phyloP scores from a whole-genome alignment of 2,113 vertebrate genomes.

The Entelurus aequoreus region DNA sequence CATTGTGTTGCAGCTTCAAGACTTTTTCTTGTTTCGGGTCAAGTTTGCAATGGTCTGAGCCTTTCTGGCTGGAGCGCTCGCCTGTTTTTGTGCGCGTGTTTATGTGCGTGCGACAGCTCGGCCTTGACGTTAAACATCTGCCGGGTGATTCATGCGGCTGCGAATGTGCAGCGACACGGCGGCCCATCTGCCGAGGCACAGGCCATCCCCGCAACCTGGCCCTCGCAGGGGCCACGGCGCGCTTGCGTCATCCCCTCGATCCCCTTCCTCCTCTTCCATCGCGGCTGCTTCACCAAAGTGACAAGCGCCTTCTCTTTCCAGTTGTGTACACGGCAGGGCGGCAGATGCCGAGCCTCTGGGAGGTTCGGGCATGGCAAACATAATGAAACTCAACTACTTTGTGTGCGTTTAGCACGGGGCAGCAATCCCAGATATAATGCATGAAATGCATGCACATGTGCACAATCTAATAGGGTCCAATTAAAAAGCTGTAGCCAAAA shows the following conservation, averaged over 20 bases:
- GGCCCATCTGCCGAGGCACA: constrained; percentile 62
- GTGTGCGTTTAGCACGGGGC: constrained; percentile 7
- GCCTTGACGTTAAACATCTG: constrained; percentile 72
- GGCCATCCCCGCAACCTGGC: constrained; percentile 52
- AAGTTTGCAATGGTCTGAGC: not conserved
- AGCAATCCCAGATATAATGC: constrained; percentile 2
- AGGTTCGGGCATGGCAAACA: constrained; percentile 63
- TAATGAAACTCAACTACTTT: constrained; percentile 61
- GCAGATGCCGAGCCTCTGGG: constrained; percentile 64
- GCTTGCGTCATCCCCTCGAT: constrained; percentile 52
- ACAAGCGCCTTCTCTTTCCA: constrained; percentile 48
- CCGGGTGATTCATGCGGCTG: constrained; percentile 63
- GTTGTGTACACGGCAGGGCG: constrained; percentile 44
- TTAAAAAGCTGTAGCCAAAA: too few species aligned
- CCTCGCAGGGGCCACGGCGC: constrained; percentile 43
- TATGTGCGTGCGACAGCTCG: constrained; percentile 42
- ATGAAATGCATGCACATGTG: not conserved
- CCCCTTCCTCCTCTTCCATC: constrained; percentile 18
- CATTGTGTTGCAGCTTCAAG: too few species aligned
- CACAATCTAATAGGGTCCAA: too few species aligned
- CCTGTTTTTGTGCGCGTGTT: not conserved
- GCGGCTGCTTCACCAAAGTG: constrained; percentile 59
- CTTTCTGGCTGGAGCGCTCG: not conserved
- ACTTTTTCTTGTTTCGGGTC: not conserved
- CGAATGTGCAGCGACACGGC: constrained; percentile 63